Conservation (phyloP, 2,797 vertebrate genomes). For the Alfaro cultratus region DNA sequence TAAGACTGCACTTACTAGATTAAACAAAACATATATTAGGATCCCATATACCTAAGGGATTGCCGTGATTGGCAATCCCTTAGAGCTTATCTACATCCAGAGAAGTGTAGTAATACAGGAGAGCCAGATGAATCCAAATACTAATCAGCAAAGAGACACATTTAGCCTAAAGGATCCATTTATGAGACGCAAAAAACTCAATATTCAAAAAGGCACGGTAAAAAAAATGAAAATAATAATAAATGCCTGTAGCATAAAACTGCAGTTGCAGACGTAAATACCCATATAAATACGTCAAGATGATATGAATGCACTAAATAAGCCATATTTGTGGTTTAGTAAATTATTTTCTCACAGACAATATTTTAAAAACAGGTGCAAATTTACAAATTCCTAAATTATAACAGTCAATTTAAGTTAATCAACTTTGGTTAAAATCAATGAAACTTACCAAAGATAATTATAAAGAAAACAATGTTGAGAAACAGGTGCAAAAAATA, state of each 20-base stretch:
- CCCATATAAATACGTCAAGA: background rate
- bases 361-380: background rate
- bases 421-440: background rate
- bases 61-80: no score
- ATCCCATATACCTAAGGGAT: no score
- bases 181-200: background rate
- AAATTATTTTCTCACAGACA: background rate
- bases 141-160: background rate
- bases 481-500: background rate
- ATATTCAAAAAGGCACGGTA: background rate
- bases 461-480: background rate
- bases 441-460: background rate
- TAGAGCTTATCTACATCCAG: background rate
- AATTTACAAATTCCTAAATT: background rate
- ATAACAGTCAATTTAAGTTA: background rate
- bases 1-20: background rate
- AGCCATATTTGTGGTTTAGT: background rate
- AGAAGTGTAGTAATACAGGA: background rate
- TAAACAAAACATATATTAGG: background rate
- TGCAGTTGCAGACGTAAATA: background rate
- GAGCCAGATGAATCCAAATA: background rate
- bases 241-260: background rate
- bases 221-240: background rate
- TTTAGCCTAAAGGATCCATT: background rate
- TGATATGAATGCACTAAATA: background rate